Base-by-base conservation (phyloP, 30 jellyfish, hydroid and myxozoan genomes). In the Cassiopea xamachana region DNA sequence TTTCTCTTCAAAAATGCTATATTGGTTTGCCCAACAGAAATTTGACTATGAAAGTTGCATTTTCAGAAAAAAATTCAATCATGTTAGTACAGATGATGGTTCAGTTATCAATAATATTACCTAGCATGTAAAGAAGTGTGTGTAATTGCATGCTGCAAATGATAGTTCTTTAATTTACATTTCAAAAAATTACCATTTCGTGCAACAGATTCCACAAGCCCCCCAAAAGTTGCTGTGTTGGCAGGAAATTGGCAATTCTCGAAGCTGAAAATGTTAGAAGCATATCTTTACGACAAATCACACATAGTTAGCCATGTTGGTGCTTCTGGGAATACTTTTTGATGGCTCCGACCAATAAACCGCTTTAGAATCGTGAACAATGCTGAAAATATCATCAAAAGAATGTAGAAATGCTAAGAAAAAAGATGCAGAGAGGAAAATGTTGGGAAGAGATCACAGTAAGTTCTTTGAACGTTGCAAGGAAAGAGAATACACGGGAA, bases 61-160 rank as follows among this genome's bases (percentile, higher is more conserved):
- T 69, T 5, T 69, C 79, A 69, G 48, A 69, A 69, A 69, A 69
- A 59, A 0, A 69, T 0, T 69, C 79, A 69, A 17, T 43, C 19
- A 7, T 69, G 39, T 69, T 5, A 5, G n/a, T 7, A 17, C 10
- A 69, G 19, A 69, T 7, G 45, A 43, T 69, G 12, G 48, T 0
- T 69, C 12, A 69, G 10, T 16, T 69, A 69, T 69, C 79, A 69
- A 69, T 69, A 69, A 69, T 69, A 69, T 5, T 69, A 69, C 79
- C 10, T 16, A 69, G 10, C 79, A 43, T 69, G 79, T 5, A n/a
- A 69, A 69, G n/a, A 69, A 5, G 79, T 5, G 79, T 69, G 79
- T 69, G 79, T 0, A 69, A 17, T 69, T 69, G 79, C n/a, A 43
- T 69, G 10, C 10, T 5, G 79, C 79, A 7, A 69, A 69, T 43